These are phyloP conservation scores for Rhagoletis pomonella DNA, from an alignment of 1,140 invertebrate species.

Conservation along the genomic window DNA sequence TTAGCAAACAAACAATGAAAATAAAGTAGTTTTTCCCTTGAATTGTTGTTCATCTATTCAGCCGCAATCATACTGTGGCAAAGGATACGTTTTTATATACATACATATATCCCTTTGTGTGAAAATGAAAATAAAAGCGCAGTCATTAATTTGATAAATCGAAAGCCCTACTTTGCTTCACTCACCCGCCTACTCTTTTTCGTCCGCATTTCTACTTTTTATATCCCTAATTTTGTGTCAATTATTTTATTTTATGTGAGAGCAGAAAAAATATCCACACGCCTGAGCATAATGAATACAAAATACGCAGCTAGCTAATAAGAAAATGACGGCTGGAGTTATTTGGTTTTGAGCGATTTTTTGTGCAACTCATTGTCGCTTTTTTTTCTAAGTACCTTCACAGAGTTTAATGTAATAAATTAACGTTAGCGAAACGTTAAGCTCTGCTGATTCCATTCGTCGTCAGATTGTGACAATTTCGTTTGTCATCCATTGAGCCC, in stretches of 20 bases:
- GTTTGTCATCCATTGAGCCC: too few species aligned
- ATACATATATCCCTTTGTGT: not conserved
- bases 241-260: not conserved
- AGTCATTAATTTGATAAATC: constrained; percentile 47
- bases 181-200: not conserved
- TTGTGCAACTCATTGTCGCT: too few species aligned
- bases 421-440: too few species aligned
- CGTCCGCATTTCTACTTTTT: not conserved
- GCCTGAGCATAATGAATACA: too few species aligned
- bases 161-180: not conserved
- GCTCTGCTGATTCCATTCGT: too few species aligned
- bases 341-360: too few species aligned
- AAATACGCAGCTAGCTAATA: too few species aligned
- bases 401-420: too few species aligned
- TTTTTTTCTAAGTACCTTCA: too few species aligned
- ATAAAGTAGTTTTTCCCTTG: constrained; percentile 36
- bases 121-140: constrained; percentile 37
- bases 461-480: too few species aligned
- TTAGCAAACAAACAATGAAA: not conserved
- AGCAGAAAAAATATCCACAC: too few species aligned
- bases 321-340: too few species aligned
- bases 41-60: constrained; percentile 25
- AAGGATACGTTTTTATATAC: not conserved
- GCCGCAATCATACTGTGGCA: not conserved
- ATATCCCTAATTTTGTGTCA: constrained; percentile 8